Percentiles rank a stretch among this genome's conserved stretches.
Evolutionary conservation across 2,888 invertebrate genomes (phyloP).

Genomic region (Melanostoma mellinum): DNA sequence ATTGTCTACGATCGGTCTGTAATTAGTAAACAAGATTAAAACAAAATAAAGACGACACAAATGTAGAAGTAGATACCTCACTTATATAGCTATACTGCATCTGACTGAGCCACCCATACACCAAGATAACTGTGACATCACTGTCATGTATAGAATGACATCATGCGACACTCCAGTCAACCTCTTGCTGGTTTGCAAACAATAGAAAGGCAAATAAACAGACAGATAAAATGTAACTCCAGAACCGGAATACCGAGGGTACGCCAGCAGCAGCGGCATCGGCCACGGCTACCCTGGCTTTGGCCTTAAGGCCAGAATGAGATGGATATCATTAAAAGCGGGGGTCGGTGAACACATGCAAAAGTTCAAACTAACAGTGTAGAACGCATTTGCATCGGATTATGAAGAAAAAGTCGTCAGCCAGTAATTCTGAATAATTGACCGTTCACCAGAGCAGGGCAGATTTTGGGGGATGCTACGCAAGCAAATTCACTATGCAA

Average conservation of each 20-base stretch:
- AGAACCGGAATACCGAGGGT: slow-evolving; percentile 67
- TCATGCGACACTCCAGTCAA: slow-evolving; percentile 39
- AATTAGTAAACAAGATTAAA: slow-evolving; percentile 49
- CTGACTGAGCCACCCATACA: slow-evolving; percentile 1
- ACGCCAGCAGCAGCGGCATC: not conserved
- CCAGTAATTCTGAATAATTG: not conserved
- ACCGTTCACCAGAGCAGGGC: slow-evolving; percentile 11
- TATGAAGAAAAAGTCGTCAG: slow-evolving; percentile 28
- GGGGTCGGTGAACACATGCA: slow-evolving; percentile 33
- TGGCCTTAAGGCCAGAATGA: slow-evolving; percentile 58
- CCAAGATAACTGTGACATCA: slow-evolving; percentile 61
- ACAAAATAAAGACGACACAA: not conserved
- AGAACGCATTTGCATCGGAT: slow-evolving; percentile 62
- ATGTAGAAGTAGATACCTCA: not conserved
- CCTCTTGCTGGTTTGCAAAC: slow-evolving; percentile 43
- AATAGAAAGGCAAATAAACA: slow-evolving; percentile 64
- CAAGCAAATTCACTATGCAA: slow-evolving; percentile 30
- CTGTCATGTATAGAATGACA: slow-evolving; percentile 56
- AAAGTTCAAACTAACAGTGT: slow-evolving; percentile 57
- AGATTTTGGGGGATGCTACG: slow-evolving; percentile 1
- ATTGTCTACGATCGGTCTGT: slow-evolving; percentile 63
- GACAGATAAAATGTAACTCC: slow-evolving; percentile 23
- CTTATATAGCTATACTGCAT: slow-evolving; percentile 6
- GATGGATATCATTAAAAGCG: slow-evolving; percentile 27
- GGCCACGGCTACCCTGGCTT: slow-evolving; percentile 41